Base-by-base conservation (phyloP, 1,140 invertebrate genomes). In the Drosophila bifasciata region DNA sequence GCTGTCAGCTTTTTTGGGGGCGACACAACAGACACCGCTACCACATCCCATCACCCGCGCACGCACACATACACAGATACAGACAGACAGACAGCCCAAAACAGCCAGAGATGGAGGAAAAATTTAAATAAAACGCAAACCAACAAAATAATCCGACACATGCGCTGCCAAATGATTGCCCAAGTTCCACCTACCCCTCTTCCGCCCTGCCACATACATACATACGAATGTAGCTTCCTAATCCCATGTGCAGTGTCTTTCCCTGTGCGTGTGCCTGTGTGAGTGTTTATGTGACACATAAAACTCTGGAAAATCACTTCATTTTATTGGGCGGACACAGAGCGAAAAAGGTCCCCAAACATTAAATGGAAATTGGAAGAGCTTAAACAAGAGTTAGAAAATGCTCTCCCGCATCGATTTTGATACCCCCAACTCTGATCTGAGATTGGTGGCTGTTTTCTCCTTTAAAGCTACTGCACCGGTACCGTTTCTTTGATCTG, bases 131-230 rank as follows among this genome's bases (percentile, higher is more conserved):
- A 61, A 74, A 84, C 67, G 51, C 53, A 79, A 84, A 52, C 50
- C 62, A 81, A 88, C 79, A 83, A 83, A 88, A 83, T 88, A 88
- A 88, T 88, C 83, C 76, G 83, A 88, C 84, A 88, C 83, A 88
- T 89, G 76, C 76, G 80, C 80, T 84, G 67, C 71, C 76, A 85
- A 84, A 79, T 84, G 80, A 84, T 85, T 79, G 62, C 80, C 71
- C 63, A 71, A 76, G 73, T 56, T 23, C 52, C 32, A 2, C 46
- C 28, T 21, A 23, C 9, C 17, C 17, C 39, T 7, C 32, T 8
- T 0, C 28, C 7, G 2, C 16, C 11, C 41, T 17, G 5, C 43
- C 28, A 15, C 2, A 0, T 9, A 7, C 9, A 7, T 28, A n/a
- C n/a, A n/a, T n/a, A n/a, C n/a, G n/a, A n/a, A n/a, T n/a, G n/a